These are phyloP conservation scores for Xylocopa sonorina DNA, from an alignment of 1,140 invertebrate species.

Conservation along the genomic window DNA sequence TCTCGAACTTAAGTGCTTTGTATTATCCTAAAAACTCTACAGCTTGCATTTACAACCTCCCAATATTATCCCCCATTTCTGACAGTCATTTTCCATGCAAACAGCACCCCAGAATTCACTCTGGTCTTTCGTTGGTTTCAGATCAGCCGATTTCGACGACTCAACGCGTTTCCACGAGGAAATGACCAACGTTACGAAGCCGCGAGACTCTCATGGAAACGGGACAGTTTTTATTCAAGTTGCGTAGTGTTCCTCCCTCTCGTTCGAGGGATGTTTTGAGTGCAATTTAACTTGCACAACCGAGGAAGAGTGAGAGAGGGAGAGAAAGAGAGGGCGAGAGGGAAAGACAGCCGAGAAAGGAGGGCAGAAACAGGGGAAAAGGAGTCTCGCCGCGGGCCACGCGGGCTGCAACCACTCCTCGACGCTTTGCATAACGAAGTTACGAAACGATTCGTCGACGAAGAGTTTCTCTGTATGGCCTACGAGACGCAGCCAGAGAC, in stretches of 20 bases:
- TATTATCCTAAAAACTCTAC: too few species aligned
- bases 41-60: too few species aligned
- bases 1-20: too few species aligned
- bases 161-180: not conserved
- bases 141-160: not conserved
- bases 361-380: not conserved
- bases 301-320: too few species aligned
- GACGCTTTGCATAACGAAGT: conserved; percentile 62
- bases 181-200: not conserved
- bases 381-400: conserved; percentile 23
- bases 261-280: conserved; percentile 62
- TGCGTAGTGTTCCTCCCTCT: conserved; percentile 20
- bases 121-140: not conserved
- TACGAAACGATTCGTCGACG: conserved; percentile 58
- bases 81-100: too few species aligned
- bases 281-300: conserved; percentile 61
- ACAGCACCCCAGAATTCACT: not conserved
- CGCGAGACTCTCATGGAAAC: not conserved
- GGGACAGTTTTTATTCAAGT: not conserved
- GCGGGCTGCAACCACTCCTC: conserved; percentile 6
- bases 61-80: too few species aligned
- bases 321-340: too few species aligned
- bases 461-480: conserved; percentile 27
- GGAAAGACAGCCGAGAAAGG: not conserved
- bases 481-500: conserved; percentile 23